Percentiles rank a stretch among this genome's conserved stretches.
These are phyloP conservation scores for Noctua pronuba DNA, from an alignment of 2,888 invertebrate genomes.

Conservation along the genomic window DNA sequence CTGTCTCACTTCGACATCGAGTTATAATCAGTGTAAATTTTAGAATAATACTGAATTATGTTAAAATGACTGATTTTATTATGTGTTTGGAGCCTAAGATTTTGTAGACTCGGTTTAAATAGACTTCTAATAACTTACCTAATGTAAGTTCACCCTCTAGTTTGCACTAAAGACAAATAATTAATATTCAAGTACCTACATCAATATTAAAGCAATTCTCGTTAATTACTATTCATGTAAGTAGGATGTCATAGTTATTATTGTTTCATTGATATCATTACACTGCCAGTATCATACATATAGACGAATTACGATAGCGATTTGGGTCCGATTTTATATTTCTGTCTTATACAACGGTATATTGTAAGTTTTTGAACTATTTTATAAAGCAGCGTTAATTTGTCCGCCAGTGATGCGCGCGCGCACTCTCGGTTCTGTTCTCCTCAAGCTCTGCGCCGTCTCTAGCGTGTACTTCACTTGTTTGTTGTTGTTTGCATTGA, in stretches of 20 bases:
- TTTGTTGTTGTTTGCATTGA: slow-evolving; percentile 53
- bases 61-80: slow-evolving; percentile 91
- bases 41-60: slow-evolving; percentile 89
- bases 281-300: slow-evolving; percentile 89
- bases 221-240: slow-evolving; percentile 89
- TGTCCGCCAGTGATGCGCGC: slow-evolving; percentile 63
- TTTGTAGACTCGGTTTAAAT: slow-evolving; percentile 88
- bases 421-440: slow-evolving; percentile 69
- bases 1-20: slow-evolving; percentile 88
- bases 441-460: slow-evolving; percentile 82
- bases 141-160: slow-evolving; percentile 88
- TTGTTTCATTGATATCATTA: slow-evolving; percentile 84
- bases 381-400: slow-evolving; percentile 79
- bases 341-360: slow-evolving; percentile 87
- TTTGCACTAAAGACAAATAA: slow-evolving; percentile 87
- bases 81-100: slow-evolving; percentile 90
- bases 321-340: slow-evolving; percentile 90
- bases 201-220: slow-evolving; percentile 88
- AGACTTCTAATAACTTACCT: slow-evolving; percentile 84
- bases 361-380: slow-evolving; percentile 88
- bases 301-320: slow-evolving; percentile 86
- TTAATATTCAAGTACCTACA: slow-evolving; percentile 82
- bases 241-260: slow-evolving; percentile 85
- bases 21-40: slow-evolving; percentile 89
- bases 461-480: slow-evolving; percentile 64